phyloP scores from a whole-genome alignment of 2,113 vertebrate genomes.

The Oreochromis niloticus region DNA sequence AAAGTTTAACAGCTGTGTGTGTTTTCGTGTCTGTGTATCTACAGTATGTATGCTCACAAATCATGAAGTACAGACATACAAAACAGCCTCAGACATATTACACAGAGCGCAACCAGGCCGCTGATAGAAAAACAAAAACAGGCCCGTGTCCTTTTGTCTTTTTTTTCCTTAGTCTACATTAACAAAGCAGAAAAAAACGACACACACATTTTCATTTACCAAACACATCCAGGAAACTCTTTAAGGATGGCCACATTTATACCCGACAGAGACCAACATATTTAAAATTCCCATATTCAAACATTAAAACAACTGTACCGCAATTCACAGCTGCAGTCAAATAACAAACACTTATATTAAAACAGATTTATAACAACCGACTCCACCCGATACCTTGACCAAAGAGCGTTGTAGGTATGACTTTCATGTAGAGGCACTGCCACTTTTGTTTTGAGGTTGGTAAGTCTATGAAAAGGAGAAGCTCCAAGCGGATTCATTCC shows the following conservation, averaged over 20 bases:
- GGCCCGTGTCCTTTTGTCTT: conserved; percentile 33
- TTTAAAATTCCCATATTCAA: conserved; percentile 73
- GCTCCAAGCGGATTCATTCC: conserved; percentile 77
- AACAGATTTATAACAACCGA: conserved; percentile 66
- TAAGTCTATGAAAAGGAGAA: conserved; percentile 74
- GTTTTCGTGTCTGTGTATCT: conserved; percentile 31
- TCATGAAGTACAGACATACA: conserved; percentile 49
- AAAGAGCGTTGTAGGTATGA: conserved; percentile 80
- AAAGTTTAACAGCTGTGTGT: conserved; percentile 55
- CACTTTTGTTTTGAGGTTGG: conserved; percentile 86
- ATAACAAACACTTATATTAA: conserved; percentile 85
- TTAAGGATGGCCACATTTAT: conserved; percentile 47
- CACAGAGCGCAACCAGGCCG: conserved; percentile 47
- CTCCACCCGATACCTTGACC: conserved; percentile 79
- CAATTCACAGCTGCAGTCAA: conserved; percentile 95
- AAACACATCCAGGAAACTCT: conserved; percentile 47
- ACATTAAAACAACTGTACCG: conserved; percentile 92
- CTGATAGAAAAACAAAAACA: conserved; percentile 21
- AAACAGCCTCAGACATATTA: conserved; percentile 56
- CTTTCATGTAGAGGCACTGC: conserved; percentile 88
- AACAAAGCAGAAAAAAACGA: conserved; percentile 42
- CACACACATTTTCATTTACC: conserved; percentile 48
- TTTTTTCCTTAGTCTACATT: conserved; percentile 44
- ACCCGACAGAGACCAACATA: conserved; percentile 52
- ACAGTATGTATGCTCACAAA: conserved; percentile 45